Evolutionary conservation across 2,113 vertebrate species (phyloP), one percentile per base, ranked within the genome.

Genomic region (Sterrhoptilus dennistouni): DNA sequence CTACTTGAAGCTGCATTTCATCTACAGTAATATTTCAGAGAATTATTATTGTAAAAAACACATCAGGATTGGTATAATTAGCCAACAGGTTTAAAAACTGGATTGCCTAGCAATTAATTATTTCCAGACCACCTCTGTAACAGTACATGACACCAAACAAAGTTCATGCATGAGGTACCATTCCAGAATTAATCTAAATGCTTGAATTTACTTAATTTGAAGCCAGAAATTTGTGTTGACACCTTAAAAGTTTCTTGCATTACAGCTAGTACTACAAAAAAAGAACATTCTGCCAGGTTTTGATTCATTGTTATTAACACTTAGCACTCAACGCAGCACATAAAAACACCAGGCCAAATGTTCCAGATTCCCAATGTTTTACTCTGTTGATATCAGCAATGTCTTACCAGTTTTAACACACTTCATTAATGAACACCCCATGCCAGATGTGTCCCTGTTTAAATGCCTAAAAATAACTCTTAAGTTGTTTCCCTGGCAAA

Each of bases 401-500:
- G 89, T 77, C 95, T 96, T 90, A 75, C 93, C 75, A 86, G 75
- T 91, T 96, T 93, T 95, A 93, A 64, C 95, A 94, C 93, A 95
- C 84, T 96, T 91, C 96, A 96, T 97, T 96, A 97, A 90, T 96
- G 92, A 94, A 44, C 90, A 63, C 54, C 57, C 92, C 71, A 52
- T 86, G 92, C 93, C 95, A 97, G 95, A 96, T 97, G 95, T 95
- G 95, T 54, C 87, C 85, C 87, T 93, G 59, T 93, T 97, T 88
- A 88, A 93, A 95, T 33, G 79, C 82, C 92, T 96, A 96, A 96
- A 97, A 97, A 96, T 94, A 97, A 90, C 87, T 83, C 84, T 52
- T 82, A 85, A 95, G 90, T 95, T 96, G 66, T 81, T 95, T 95
- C 82, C 78, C 87, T 72, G 83, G 84, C 96, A 96, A 94, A 93